Base-by-base conservation (phyloP, 2,113 vertebrate genomes). In the Pitta sordida region DNA sequence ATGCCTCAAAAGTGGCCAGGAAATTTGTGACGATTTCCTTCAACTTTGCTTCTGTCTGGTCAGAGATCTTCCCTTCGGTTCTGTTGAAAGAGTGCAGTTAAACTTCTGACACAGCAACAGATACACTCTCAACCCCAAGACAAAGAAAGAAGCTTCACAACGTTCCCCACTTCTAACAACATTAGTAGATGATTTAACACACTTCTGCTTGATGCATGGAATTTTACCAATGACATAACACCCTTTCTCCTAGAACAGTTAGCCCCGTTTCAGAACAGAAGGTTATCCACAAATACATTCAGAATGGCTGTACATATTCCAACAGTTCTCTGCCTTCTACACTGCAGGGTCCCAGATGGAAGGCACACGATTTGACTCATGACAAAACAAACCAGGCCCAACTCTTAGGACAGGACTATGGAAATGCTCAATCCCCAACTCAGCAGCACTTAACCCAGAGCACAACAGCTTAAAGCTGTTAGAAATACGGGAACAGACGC, bases 21-120 rank as follows among this genome's bases (percentile, higher is more conserved):
- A 99, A 99, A 94, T 49, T 98, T 68, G 98, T 97, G 82, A 99
- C 99, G 73, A 98, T 91, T 96, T 99, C 98, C 97, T 99, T 99
- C 97, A 99, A 93, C 94, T 99, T 99, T 4, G 97, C 98, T 73
- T 99, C 99, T 20, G 98, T 97, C 93, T 98, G 97, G 86, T 99
- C 98, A 30, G 98, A 99, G 96, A 99, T 99, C 96, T 98, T 98
- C 51, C 99, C 99, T 24, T 99, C 99, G 1, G 96, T 59, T 98
- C 99, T 99, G 86, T 86, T 70, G 81, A 34, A 91, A 75, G 64
- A 96, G 30, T 59, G 49, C 4, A 78, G 32, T 71, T 67, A 85
- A 87, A 69, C 11, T 71, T 84, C 17, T 88, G 23, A 79, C 5
- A 2, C 1, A 29, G 23, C 15, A 82, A 56, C 0, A 52, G 15